These are phyloP conservation scores for Grallaria varia DNA, from an alignment of 2,113 vertebrate genomes.

Conservation along the genomic window DNA sequence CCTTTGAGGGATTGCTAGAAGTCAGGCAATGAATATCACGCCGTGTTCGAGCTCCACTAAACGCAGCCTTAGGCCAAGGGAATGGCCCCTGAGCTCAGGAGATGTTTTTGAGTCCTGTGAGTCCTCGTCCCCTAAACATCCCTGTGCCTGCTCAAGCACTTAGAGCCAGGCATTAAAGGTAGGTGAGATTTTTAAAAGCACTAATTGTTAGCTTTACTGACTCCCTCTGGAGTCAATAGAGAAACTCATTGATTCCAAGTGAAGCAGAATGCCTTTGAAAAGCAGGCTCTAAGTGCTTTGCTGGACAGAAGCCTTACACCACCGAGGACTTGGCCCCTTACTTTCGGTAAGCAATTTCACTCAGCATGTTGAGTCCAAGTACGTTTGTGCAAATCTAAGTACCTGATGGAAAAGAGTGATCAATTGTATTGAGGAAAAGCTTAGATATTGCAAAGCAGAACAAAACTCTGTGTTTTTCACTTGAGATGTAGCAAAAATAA, in stretches of 20 bases:
- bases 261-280: conserved; percentile 61
- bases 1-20: background rate
- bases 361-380: background rate
- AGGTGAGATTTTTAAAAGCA: conserved; percentile 65
- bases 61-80: background rate
- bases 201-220: conserved; percentile 46
- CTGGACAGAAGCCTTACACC: conserved; percentile 51
- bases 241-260: conserved; percentile 53
- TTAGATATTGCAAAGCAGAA: background rate
- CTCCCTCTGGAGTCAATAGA: conserved; percentile 47
- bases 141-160: background rate
- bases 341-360: conserved; percentile 50
- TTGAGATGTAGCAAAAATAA: background rate
- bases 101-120: background rate
- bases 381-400: background rate
- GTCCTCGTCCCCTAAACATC: background rate
- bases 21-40: background rate
- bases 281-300: conserved; percentile 56
- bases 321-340: background rate
- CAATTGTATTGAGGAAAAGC: conserved; percentile 48
- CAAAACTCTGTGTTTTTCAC: background rate
- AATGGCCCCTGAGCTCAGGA: background rate
- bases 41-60: background rate
- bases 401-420: conserved; percentile 31
- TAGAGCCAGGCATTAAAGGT: conserved; percentile 19